phyloP scores from a whole-genome alignment of 1,140 invertebrate genomes.

The Drosophila orosa region DNA sequence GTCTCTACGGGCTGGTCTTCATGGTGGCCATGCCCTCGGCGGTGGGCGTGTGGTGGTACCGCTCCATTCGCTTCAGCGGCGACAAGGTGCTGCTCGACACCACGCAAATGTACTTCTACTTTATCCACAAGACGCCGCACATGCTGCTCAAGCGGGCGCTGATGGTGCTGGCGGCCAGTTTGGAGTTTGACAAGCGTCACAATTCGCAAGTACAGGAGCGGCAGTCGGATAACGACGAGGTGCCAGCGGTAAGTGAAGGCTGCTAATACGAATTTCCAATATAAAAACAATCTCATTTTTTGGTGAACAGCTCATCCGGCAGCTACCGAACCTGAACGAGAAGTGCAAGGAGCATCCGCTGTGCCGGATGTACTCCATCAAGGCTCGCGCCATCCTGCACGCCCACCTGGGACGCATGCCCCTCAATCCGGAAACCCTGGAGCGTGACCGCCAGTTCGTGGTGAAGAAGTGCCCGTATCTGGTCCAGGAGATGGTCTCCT shows the following conservation, averaged over 20 bases:
- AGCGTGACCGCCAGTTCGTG: slow-evolving; percentile 94
- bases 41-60: slow-evolving; percentile 99
- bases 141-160: slow-evolving; percentile 97
- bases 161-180: slow-evolving; percentile 97
- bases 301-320: slow-evolving; percentile 92
- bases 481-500: slow-evolving; percentile 99
- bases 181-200: slow-evolving; percentile 97
- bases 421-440: slow-evolving; percentile 92
- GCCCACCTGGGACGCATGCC: slow-evolving; percentile 95
- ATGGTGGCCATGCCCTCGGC: slow-evolving; percentile 98
- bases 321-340: slow-evolving; percentile 94
- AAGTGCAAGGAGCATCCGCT: slow-evolving; percentile 98
- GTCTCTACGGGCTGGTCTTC: slow-evolving; percentile 97
- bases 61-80: slow-evolving; percentile 97
- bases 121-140: slow-evolving; percentile 97
- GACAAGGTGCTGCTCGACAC: slow-evolving; percentile 98
- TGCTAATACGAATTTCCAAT: neutral
- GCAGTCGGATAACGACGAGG: slow-evolving; percentile 97
- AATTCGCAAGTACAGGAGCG: slow-evolving; percentile 98
- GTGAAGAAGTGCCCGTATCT: slow-evolving; percentile 97
- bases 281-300: neutral
- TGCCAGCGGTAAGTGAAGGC: slow-evolving; percentile 90
- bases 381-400: slow-evolving; percentile 96
- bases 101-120: slow-evolving; percentile 97
- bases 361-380: slow-evolving; percentile 97